Evolutionary conservation across 2,113 vertebrate genomes (phyloP), one percentile per base, ranked within the genome.

Genomic region (Turdus rufiventris): DNA sequence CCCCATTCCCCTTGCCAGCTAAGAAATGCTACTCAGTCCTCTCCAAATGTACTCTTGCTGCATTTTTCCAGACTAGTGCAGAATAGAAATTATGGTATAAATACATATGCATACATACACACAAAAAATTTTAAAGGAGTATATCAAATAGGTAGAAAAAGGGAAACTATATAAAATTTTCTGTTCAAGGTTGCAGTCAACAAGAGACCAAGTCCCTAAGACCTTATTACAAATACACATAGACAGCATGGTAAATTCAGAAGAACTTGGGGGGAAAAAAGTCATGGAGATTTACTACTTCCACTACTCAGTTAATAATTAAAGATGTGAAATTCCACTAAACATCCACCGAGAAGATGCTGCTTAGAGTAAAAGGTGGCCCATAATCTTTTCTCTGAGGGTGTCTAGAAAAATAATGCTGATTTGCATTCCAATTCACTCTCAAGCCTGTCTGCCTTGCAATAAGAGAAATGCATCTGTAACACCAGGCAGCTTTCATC

Each of bases 391-490:
- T 45, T 40, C 42, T 20, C 5, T 6, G 28, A 53, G 42, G 16
- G 26, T n/a, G 19, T 14, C 34, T 33, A 51, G 5, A 45, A 38
- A 81, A 89, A 28, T 20, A 58, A 60, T 2, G 4, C 21, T 6
- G 3, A 36, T 33, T 56, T 0, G 0, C 56, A 34, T 9, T 70
- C 23, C 68, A 66, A 18, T 33, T 84, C 65, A 29, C 17, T 19
- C 45, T 80, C 34, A 15, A 40, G 56, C 33, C 48, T 75, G 36
- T 23, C 56, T 38, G 2, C 33, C 47, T 57, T 4, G 0, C 48
- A 79, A 13, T 29, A 28, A 58, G 66, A 81, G 23, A 82, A 82
- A 85, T 17, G 4, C 26, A 88, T 13, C 57, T 50, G 42, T 21
- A 50, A 5, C 15, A 74, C 16, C 61, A 70, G 65, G 24, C 8